Percentiles rank a stretch among this genome's conserved stretches.
phyloP scores from a whole-genome alignment of 2,797 vertebrate species.

The Phaenicophaeus curvirostris region DNA sequence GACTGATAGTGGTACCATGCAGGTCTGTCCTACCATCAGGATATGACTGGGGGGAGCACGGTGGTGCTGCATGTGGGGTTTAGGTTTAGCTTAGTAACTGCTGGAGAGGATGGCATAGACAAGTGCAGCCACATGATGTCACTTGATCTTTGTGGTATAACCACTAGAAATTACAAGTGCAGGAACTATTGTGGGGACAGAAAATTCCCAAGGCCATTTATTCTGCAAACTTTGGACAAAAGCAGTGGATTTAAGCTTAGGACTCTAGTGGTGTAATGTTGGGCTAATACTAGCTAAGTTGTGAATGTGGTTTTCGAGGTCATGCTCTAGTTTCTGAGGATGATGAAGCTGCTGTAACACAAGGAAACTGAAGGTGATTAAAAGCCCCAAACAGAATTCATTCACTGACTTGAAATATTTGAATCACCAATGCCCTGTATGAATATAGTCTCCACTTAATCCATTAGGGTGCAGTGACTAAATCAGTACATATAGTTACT shows the following conservation, averaged over 20 bases:
- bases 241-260: background rate
- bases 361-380: background rate
- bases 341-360: background rate
- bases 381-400: background rate
- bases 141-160: no score
- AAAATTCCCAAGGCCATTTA: background rate
- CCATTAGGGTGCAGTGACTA: background rate
- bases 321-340: no score
- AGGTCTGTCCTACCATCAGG: background rate
- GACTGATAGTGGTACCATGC: background rate
- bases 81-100: background rate
- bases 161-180: no score
- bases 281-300: background rate
- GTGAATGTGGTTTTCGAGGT: background rate
- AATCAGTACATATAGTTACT: background rate
- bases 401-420: background rate
- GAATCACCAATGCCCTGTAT: background rate
- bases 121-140: background rate
- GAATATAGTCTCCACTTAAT: background rate
- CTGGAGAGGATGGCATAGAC: background rate
- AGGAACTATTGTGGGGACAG: no score
- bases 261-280: background rate
- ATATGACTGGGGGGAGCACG: fast-evolving
- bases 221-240: background rate
- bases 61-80: background rate